These are phyloP conservation scores for Macaria liturata DNA, from an alignment of 2,888 invertebrate genomes.

Conservation along the genomic window DNA sequence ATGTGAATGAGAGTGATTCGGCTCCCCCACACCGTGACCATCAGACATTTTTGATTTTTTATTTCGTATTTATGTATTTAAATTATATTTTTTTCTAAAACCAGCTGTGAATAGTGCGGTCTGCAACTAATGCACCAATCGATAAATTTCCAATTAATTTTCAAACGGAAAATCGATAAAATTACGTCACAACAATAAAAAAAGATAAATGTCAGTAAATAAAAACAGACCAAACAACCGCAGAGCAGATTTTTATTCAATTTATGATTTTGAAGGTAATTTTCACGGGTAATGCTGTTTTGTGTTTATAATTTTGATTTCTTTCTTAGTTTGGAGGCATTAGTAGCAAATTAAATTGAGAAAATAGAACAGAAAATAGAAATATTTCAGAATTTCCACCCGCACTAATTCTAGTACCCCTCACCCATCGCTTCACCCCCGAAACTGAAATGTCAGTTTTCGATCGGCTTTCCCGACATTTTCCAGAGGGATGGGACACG, in stretches of 20 bases:
- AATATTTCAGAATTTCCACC: constrained; percentile 54
- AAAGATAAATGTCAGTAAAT: constrained; percentile 34
- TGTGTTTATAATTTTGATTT: constrained; percentile 20
- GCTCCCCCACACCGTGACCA: constrained; percentile 57
- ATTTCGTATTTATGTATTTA: constrained; percentile 11
- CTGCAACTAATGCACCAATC: constrained; percentile 21
- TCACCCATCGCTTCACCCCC: constrained; percentile 56
- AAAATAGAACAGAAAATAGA: constrained; percentile 55
- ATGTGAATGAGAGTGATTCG: constrained; percentile 56
- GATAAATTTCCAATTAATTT: constrained; percentile 19
- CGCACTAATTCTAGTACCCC: constrained; percentile 55
- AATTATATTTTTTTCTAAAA: constrained; percentile 13
- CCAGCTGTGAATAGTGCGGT: constrained; percentile 7
- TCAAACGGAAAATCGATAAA: constrained; percentile 27
- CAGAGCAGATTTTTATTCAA: constrained; percentile 27
- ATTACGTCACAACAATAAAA: constrained; percentile 35
- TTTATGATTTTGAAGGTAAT: constrained; percentile 16
- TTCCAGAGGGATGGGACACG: constrained; percentile 34
- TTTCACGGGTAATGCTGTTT: constrained; percentile 18
- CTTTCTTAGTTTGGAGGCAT: constrained; percentile 41
- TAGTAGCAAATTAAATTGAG: constrained; percentile 44
- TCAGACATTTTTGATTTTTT: constrained; percentile 61
- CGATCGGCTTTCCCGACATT: constrained; percentile 54
- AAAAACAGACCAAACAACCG: constrained; percentile 33
- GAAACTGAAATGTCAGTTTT: constrained; percentile 70